phyloP scores from a whole-genome alignment of 2,888 invertebrate species.

The Athrips mouffetella region DNA sequence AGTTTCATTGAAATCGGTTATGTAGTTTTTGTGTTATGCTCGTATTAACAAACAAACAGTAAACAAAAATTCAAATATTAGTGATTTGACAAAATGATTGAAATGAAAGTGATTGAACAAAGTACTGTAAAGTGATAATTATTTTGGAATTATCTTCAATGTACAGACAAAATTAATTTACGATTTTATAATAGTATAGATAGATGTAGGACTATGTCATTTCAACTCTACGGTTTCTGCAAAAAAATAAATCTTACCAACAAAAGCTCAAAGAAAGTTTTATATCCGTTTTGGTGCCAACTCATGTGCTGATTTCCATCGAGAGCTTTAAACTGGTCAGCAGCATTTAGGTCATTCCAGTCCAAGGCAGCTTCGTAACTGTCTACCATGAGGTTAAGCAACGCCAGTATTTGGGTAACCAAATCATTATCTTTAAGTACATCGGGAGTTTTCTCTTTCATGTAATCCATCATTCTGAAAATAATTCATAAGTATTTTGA shows the following conservation, averaged over 20 bases:
- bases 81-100: too few relatives aligned
- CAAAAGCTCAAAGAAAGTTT: slow-evolving; percentile 34
- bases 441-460: slow-evolving; percentile 28
- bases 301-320: slow-evolving; percentile 32
- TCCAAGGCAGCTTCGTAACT: slow-evolving; percentile 23
- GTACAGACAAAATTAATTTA: too few relatives aligned
- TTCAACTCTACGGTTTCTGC: too few relatives aligned
- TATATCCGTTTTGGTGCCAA: slow-evolving; percentile 37
- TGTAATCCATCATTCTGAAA: slow-evolving; percentile 26
- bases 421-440: slow-evolving; percentile 19
- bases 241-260: background rate
- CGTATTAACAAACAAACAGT: too few relatives aligned
- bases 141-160: too few relatives aligned
- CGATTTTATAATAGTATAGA: too few relatives aligned
- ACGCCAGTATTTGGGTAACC: background rate
- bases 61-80: too few relatives aligned
- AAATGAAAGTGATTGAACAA: too few relatives aligned
- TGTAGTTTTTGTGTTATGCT: background rate
- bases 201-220: too few relatives aligned
- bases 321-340: slow-evolving; percentile 2
- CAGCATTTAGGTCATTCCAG: slow-evolving; percentile 35
- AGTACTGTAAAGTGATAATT: background rate
- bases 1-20: too few relatives aligned
- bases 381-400: background rate
- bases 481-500: too few relatives aligned